A percentile compares a stretch with the other conserved stretches of the same genome.
Evolutionary conservation across 1,140 invertebrate species (phyloP).

Genomic region (Sitobion miscanthi): DNA sequence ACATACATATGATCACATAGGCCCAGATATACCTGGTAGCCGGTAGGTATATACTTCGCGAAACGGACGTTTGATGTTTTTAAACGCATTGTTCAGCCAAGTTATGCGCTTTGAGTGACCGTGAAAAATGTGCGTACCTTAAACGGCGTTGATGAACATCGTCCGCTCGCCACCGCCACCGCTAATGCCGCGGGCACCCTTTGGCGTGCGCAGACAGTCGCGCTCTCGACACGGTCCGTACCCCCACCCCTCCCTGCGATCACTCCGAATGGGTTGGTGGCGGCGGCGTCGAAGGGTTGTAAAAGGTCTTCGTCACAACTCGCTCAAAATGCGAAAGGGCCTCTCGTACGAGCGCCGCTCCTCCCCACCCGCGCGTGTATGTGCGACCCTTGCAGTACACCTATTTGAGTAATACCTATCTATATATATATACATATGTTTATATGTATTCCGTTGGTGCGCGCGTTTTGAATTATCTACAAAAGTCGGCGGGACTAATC

Average conservation of each 20-base stretch:
- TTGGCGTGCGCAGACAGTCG: background rate
- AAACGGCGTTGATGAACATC: slow-evolving; percentile 20
- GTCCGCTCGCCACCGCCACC: background rate
- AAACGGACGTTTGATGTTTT: slow-evolving; percentile 50
- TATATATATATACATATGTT: background rate
- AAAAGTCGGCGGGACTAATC: background rate
- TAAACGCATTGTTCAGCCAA: slow-evolving; percentile 28
- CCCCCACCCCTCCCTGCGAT: too few species aligned
- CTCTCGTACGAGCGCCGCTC: background rate
- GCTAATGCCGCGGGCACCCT: background rate
- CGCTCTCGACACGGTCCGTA: background rate
- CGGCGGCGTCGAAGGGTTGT: background rate
- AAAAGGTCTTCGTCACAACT: background rate
- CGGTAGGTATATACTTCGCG: background rate
- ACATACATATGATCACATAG: too few species aligned
- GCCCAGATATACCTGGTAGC: background rate
- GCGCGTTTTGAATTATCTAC: background rate
- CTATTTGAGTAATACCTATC: background rate
- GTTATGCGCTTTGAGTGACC: slow-evolving; percentile 51
- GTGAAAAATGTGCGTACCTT: slow-evolving; percentile 10
- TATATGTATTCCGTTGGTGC: background rate
- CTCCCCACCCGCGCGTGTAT: too few species aligned
- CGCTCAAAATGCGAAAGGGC: background rate
- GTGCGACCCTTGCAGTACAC: background rate
- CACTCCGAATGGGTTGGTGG: too few species aligned